Percentiles rank a stretch among this genome's conserved stretches.
Conservation (phyloP, 2,888 invertebrate species). For the Linnaemya tessellans region DNA sequence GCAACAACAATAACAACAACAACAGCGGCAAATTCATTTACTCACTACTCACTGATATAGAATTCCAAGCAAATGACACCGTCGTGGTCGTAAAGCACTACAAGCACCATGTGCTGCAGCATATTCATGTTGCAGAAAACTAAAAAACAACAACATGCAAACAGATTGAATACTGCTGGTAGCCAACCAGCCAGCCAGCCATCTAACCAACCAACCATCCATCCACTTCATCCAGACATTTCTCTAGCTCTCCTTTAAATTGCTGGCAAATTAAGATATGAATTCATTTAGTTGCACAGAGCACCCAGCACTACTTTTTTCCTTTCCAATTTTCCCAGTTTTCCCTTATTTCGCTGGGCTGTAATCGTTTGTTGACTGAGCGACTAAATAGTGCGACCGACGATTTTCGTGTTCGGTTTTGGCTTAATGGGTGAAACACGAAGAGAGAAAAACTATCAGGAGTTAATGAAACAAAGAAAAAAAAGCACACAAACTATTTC, state of each 20-base stretch:
- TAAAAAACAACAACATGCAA: not conserved
- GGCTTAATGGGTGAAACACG: slow-evolving; percentile 21
- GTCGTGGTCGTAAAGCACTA: slow-evolving; percentile 20
- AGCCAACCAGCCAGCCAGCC: not conserved
- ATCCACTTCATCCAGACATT: slow-evolving; percentile 22
- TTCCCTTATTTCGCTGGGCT: slow-evolving; percentile 37
- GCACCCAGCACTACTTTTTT: not conserved
- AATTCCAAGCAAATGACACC: slow-evolving; percentile 64
- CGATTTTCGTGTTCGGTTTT: slow-evolving; percentile 23
- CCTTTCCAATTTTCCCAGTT: not conserved
- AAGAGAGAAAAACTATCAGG: slow-evolving; percentile 48
- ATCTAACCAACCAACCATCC: slow-evolving; percentile 32
- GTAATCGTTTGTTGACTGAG: slow-evolving; percentile 43
- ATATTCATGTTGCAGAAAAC: not conserved
- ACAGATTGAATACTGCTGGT: not conserved
- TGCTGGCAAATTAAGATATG: not conserved
- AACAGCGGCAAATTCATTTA: slow-evolving; percentile 16
- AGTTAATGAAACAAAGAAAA: slow-evolving; percentile 40
- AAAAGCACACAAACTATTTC: slow-evolving; percentile 29
- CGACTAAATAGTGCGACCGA: slow-evolving; percentile 38
- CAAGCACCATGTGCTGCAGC: slow-evolving; percentile 31
- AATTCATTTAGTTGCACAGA: not conserved
- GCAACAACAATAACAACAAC: slow-evolving; percentile 13
- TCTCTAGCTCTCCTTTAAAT: slow-evolving; percentile 35
- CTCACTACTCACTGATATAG: slow-evolving; percentile 35